A percentile compares a stretch with the other conserved stretches of the same genome.
These are phyloP conservation scores for Dermochelys coriacea DNA, from an alignment of 2,797 vertebrate genomes.

Conservation along the genomic window DNA sequence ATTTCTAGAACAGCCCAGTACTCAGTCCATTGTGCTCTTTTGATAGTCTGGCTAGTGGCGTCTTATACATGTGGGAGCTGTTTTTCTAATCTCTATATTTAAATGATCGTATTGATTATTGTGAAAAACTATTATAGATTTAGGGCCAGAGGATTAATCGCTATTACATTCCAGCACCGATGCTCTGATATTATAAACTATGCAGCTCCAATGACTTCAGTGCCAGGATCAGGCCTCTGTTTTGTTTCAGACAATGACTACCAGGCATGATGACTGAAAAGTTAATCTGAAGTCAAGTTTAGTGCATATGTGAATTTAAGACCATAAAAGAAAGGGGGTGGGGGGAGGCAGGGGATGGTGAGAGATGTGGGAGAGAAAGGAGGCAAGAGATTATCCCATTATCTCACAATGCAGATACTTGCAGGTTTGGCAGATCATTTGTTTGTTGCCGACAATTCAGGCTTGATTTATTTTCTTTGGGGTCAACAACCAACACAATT, in stretches of 20 bases:
- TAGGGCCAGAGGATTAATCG: background rate
- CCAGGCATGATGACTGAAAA: background rate
- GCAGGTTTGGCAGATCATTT: background rate
- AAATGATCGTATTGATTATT: too few species aligned
- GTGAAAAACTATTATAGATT: too few species aligned
- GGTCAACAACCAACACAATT: background rate
- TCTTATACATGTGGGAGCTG: constrained; percentile 4
- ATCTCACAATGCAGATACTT: background rate
- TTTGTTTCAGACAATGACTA: constrained; percentile 1
- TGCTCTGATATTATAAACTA: background rate
- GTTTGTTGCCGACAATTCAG: background rate
- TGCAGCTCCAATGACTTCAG: accelerated
- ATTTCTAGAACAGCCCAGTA: background rate
- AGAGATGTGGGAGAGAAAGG: background rate
- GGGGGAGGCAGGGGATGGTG: background rate
- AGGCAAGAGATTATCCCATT: background rate
- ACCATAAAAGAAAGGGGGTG: background rate
- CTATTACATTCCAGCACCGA: background rate
- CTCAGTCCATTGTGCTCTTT: background rate
- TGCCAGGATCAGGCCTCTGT: background rate
- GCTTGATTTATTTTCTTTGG: background rate
- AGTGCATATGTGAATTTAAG: background rate
- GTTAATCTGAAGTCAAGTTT: background rate
- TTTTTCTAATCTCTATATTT: background rate
- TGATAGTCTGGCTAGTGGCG: background rate